Conservation (phyloP, 2,113 vertebrate genomes). For the Okapia johnstoni region DNA sequence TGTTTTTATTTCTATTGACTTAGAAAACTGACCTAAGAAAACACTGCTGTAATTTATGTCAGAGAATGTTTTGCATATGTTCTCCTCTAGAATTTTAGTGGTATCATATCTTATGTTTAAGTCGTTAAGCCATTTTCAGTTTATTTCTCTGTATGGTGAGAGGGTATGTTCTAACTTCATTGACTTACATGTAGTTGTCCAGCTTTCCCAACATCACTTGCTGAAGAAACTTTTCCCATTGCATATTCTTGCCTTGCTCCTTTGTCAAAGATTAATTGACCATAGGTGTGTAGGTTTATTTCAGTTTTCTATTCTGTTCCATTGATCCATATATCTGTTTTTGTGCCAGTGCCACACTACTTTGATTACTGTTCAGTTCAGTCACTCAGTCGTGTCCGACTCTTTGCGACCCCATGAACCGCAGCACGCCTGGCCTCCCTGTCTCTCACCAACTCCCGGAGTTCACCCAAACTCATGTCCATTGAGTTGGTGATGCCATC, state of each 20-base stretch:
- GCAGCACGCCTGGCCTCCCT: not conserved
- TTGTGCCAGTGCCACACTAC: not conserved
- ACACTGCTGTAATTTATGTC: not conserved
- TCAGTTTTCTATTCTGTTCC: not conserved
- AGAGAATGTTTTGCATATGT: not conserved
- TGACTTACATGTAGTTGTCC: not conserved
- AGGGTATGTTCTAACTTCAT: not conserved
- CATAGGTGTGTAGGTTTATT: not conserved
- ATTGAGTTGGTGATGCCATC: not conserved
- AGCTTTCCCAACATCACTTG: not conserved
- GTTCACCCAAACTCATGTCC: not conserved
- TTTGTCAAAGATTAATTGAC: not conserved
- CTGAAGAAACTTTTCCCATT: not conserved
- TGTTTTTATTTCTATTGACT: not conserved
- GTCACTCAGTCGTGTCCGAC: fast-evolving
- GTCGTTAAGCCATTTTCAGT: not conserved
- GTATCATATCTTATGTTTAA: not conserved
- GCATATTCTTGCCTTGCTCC: not conserved
- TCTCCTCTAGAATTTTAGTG: not conserved
- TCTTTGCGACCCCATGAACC: not conserved
- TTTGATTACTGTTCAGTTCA: not conserved
- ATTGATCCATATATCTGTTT: not conserved
- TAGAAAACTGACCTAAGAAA: not conserved
- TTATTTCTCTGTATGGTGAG: not conserved
- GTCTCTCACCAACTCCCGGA: not conserved